These are phyloP conservation scores for Teleiodes luculella DNA, from an alignment of 2,888 invertebrate genomes.

Conservation along the genomic window DNA sequence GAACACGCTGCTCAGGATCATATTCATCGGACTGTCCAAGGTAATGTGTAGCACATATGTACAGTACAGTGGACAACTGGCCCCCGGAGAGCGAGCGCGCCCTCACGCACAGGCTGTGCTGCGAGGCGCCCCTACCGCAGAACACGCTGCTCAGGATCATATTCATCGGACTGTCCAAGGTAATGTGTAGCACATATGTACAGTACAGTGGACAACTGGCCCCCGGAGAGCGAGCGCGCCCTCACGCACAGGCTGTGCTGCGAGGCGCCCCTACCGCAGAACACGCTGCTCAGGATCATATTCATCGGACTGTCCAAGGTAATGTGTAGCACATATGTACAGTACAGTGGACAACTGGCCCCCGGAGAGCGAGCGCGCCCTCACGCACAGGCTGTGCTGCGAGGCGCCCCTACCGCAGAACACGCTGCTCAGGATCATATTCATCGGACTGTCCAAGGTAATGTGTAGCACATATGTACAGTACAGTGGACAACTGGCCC, in stretches of 20 bases:
- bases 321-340: conserved; percentile 87
- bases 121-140: conserved; percentile 93
- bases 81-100: conserved; percentile 93
- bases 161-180: conserved; percentile 87
- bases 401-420: conserved; percentile 94
- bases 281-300: conserved; percentile 88
- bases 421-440: conserved; percentile 87
- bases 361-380: conserved; percentile 90
- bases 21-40: conserved; percentile 89
- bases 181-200: conserved; percentile 87
- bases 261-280: conserved; percentile 93
- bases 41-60: conserved; percentile 85
- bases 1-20: conserved; percentile 88
- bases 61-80: conserved; percentile 92
- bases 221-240: conserved; percentile 92
- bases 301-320: conserved; percentile 88
- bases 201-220: conserved; percentile 92
- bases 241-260: conserved; percentile 88
- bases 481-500: conserved; percentile 93
- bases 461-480: conserved; percentile 89
- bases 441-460: conserved; percentile 87
- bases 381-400: conserved; percentile 87
- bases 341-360: conserved; percentile 94
- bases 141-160: conserved; percentile 90
- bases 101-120: conserved; percentile 86